These are phyloP conservation scores for Melanerpes formicivorus DNA, from an alignment of 2,113 vertebrate genomes.

Conservation along the genomic window DNA sequence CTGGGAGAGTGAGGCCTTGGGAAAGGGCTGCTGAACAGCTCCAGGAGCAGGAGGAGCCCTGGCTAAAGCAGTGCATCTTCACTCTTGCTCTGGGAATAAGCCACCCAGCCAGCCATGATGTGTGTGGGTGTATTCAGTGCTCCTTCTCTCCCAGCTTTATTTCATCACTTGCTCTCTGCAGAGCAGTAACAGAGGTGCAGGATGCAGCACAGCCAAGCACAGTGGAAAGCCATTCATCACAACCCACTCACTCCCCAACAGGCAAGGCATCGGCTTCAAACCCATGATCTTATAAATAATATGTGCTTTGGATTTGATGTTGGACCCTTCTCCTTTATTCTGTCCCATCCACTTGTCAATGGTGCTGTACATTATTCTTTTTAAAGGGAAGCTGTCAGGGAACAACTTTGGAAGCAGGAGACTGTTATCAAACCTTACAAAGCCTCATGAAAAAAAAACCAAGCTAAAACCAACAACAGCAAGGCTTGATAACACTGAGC, in stretches of 20 bases:
- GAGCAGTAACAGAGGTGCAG: neutral
- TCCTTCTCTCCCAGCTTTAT: neutral
- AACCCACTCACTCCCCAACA: accelerated
- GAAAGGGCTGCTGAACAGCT: neutral
- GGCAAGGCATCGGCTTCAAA: neutral
- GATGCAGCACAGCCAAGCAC: neutral
- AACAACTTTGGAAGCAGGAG: neutral
- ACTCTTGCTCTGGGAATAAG: neutral
- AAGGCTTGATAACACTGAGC: neutral
- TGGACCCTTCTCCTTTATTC: neutral
- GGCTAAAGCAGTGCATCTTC: neutral
- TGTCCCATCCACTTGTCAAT: neutral
- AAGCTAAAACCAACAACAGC: too few relatives aligned
- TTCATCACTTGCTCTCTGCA: neutral
- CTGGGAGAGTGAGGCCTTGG: neutral
- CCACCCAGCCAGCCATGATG: neutral
- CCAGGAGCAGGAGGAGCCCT: neutral
- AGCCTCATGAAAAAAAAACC: neutral
- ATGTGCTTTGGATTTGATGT: neutral
- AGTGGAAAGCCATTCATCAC: neutral
- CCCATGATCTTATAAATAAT: neutral
- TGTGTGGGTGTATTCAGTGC: accelerated
- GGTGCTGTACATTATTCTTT: neutral
- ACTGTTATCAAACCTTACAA: neutral
- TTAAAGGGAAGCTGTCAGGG: neutral